Conservation (phyloP, 2,888 invertebrate genomes). For the Hyppa rectilinea region DNA sequence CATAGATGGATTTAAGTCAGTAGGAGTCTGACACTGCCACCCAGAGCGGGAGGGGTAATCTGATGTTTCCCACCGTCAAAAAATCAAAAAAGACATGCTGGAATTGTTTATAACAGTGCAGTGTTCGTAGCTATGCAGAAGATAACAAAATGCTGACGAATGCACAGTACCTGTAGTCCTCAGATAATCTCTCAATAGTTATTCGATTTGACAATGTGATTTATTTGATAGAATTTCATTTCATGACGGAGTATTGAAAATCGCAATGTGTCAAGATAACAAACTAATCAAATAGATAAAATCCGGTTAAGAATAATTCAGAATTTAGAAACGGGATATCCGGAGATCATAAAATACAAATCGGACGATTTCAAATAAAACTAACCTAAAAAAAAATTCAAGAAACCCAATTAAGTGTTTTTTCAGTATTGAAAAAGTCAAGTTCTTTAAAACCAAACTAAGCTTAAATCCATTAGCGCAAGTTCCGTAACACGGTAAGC, state of each 20-base stretch:
- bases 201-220: conserved; percentile 22
- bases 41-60: no score
- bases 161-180: neutral
- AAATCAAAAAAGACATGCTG: neutral
- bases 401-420: neutral
- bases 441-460: conserved; percentile 1
- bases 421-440: neutral
- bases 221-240: conserved; percentile 23
- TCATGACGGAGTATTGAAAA: neutral
- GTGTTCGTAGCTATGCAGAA: neutral
- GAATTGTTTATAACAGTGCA: neutral
- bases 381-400: neutral
- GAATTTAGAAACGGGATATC: neutral
- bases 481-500: conserved; percentile 47
- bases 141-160: neutral
- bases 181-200: conserved; percentile 2
- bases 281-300: conserved; percentile 17
- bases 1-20: no score
- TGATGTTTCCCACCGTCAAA: no score
- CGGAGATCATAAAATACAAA: neutral
- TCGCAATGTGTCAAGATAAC: conserved; percentile 28
- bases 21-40: no score
- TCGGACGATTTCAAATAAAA: neutral
- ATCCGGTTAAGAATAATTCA: neutral
- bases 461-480: conserved; percentile 27